A percentile compares a stretch with the other conserved stretches of the same genome.
Conservation (phyloP, 2,797 vertebrate species). For the Cygnus olor region DNA sequence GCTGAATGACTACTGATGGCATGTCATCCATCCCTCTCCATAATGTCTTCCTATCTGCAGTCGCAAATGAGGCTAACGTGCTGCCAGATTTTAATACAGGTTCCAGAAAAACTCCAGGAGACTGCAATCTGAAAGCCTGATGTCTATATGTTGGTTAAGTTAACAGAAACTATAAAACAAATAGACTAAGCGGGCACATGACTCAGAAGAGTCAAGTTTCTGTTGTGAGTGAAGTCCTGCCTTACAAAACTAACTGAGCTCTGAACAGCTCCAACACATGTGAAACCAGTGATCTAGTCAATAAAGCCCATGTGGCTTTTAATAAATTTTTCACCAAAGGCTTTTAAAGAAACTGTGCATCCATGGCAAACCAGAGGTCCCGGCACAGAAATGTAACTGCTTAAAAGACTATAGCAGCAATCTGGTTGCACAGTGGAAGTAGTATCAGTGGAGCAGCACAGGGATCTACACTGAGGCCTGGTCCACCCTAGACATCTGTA, state of each 20-base stretch:
- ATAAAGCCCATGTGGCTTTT: rapidly evolving
- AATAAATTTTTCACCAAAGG: background rate
- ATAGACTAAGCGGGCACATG: background rate
- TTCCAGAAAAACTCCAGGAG: conserved; percentile 6
- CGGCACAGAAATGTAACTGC: background rate
- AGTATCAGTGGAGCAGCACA: background rate
- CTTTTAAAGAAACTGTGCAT: conserved; percentile 3
- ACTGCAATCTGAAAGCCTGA: background rate
- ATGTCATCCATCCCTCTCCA: background rate
- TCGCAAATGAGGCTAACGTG: background rate
- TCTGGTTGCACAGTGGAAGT: background rate
- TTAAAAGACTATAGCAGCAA: background rate
- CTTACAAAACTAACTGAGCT: conserved; percentile 4
- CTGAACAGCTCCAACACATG: background rate
- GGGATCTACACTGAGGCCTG: background rate
- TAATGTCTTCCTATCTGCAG: background rate
- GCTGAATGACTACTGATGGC: background rate
- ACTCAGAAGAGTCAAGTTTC: conserved; percentile 7
- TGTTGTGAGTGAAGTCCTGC: background rate
- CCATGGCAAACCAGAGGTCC: background rate
- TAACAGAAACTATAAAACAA: background rate
- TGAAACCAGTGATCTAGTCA: background rate
- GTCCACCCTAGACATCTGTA: background rate
- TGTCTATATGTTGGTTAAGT: background rate
- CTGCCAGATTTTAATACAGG: background rate